Base-by-base conservation (phyloP, 37 sponge, comb jelly and placozoan genomes). In the Lycopodina hypogea region DNA sequence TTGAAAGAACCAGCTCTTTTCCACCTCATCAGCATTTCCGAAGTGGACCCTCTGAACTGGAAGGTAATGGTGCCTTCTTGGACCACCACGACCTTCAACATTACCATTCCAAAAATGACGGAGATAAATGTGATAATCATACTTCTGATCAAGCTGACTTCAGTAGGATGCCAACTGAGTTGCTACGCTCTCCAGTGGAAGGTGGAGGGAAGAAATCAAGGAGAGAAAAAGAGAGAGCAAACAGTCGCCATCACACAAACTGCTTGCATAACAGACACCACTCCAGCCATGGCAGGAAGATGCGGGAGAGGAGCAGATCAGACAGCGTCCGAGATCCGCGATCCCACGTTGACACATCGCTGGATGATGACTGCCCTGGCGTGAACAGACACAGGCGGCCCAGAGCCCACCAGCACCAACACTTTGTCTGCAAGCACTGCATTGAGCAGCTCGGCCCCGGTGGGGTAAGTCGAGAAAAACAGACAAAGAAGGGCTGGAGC, bases 301-400 rank as follows among this genome's bases (percentile, higher is more conserved):
- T 41, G 42, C 29, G 72, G 9, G 72, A 53, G 53, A 18, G 53
- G 42, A 72, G 29, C 50, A 48, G 42, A 8, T 50, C 32, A 15
- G 50, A 51, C 14, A 69, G 24, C 23, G n/a, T 69, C 19, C 38
- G 70, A 39, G 24, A 50, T 2, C 52, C 24, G 23, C 30, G 57
- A 38, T 35, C 76, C 8, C 77, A 62, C 14, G 85, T 84, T 26
- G 85, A 84, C 51, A 55, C 59, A 18, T 78, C 78, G 29, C 23
- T 84, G 33, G 85, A 84, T 69, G 85, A 84, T 38, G 71, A 84
- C 48, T 84, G 85, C 30, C 85, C 85, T 9, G 85, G 78, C 2
- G 55, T 83, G 30, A 42, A 42, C 2, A 61, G 71, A 45, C 67
- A 76, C 33, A 26, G 53, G n/a, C 33, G 64, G 17, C 19, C 66